These are phyloP conservation scores for Urophycis tenuis DNA, from an alignment of 2,797 vertebrate species.

Conservation along the genomic window DNA sequence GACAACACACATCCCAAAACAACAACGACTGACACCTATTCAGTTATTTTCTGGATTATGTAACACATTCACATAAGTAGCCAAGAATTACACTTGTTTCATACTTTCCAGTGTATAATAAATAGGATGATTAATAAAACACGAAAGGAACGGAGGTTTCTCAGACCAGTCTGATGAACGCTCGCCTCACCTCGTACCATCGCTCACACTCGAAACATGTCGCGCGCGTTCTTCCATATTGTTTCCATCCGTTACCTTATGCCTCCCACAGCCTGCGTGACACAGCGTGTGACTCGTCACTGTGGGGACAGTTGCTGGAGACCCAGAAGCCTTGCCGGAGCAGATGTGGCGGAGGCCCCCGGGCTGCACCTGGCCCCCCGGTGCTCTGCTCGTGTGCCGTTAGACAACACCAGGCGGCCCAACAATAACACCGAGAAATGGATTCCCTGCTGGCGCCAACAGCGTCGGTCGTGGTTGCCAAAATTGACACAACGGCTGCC, in stretches of 20 bases:
- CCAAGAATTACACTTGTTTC: not conserved
- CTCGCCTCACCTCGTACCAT: not conserved
- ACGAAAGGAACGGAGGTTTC: not conserved
- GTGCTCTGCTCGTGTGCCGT: not conserved
- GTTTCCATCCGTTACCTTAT: not conserved
- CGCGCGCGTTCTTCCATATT: not conserved
- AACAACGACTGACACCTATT: not conserved
- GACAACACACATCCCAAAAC: not conserved
- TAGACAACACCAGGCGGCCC: not conserved
- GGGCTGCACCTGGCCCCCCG: conserved; percentile 1
- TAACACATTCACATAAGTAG: not conserved
- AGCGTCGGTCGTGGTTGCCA: not conserved
- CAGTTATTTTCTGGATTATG: not conserved
- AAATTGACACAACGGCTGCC: not conserved
- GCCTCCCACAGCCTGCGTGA: not conserved
- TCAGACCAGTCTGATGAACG: not conserved
- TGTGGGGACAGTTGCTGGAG: not conserved
- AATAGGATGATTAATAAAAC: not conserved
- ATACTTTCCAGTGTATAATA: too few relatives aligned
- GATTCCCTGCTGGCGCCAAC: not conserved
- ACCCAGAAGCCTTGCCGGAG: not conserved
- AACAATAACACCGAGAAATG: not conserved
- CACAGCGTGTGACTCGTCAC: not conserved
- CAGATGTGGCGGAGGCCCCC: not conserved
- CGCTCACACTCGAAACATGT: not conserved